Percentiles rank a stretch among this genome's conserved stretches.
These are phyloP conservation scores for Lepus timidus DNA, from an alignment of 2,113 vertebrate genomes.

Conservation along the genomic window DNA sequence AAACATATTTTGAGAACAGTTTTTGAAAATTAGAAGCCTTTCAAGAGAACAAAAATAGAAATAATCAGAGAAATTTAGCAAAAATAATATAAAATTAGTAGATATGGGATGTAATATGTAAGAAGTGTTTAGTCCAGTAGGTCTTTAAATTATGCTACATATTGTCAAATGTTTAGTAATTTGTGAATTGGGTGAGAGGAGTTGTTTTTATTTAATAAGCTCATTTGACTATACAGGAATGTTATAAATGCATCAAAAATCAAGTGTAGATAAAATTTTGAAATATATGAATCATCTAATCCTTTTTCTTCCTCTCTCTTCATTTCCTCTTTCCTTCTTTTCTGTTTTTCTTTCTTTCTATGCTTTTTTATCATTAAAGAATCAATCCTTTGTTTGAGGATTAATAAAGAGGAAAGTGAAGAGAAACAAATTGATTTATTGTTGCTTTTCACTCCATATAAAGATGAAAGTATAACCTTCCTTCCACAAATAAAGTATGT, in stretches of 20 bases:
- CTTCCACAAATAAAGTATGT: background rate
- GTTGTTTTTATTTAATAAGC: background rate
- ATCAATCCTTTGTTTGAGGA: background rate
- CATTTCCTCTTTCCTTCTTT: background rate
- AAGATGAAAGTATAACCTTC: background rate
- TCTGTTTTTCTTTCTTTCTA: background rate
- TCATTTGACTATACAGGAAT: background rate
- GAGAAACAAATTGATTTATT: background rate
- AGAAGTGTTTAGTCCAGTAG: background rate
- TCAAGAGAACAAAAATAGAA: background rate
- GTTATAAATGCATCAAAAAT: background rate
- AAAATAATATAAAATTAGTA: background rate
- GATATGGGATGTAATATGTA: background rate
- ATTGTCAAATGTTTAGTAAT: background rate
- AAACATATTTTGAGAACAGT: background rate
- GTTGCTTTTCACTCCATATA: background rate
- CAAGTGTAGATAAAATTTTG: background rate
- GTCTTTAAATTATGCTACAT: background rate
- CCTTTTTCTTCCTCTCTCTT: too few relatives aligned
- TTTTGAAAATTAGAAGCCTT: background rate
- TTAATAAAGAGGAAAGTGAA: background rate
- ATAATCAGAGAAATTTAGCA: background rate
- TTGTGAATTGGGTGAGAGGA: background rate
- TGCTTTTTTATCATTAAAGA: background rate
- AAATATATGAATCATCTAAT: background rate